Evolutionary conservation across 1,140 invertebrate species (phyloP), one percentile per base, ranked within the genome.

Genomic region (Pararge aegeria): DNA sequence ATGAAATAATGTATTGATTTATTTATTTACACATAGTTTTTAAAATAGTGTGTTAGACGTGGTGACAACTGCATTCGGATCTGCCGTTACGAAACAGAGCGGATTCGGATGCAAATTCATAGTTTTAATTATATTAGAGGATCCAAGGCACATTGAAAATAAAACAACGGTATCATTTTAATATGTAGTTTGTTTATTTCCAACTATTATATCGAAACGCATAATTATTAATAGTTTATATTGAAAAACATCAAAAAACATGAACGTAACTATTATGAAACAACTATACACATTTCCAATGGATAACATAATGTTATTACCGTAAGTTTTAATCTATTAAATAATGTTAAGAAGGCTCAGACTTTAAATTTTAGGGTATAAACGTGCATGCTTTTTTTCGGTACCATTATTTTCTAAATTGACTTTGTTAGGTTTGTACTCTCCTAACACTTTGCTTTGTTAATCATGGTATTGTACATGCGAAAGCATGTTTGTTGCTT

Each of bases 171-270:
- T 49, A 27, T 21, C 56, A 16, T 65, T 70, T 55, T 18, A 66
- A 65, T 64, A n/a, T n/a, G n/a, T n/a, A 64, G 27, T 72, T 61
- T 50, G 63, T 74, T 68, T 68, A 68, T 71, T 74, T 67, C 57
- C 68, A 74, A 71, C 72, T 74, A 74, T 74, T 53, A 70, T 66
- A 68, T 63, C 49, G 49, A 64, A 65, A 64, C 64, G 68, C 66
- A 72, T 72, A 42, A 42, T 63, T 64, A 70, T 64, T 64, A 73
- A 70, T 70, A n/a, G n/a, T 62, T 66, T 30, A 68, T 63, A 63
- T 61, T 51, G 52, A 59, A 61, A 66, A 66, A 70, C 68, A 73
- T 61, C 63, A 54, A 72, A 67, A 73, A 73, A 42, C 59, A 59
- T 62, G 58, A 66, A 72, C 69, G 57, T 54, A 57, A 49, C 30